phyloP scores from a whole-genome alignment of 2,888 invertebrate genomes.

The Apotomis betuletana region DNA sequence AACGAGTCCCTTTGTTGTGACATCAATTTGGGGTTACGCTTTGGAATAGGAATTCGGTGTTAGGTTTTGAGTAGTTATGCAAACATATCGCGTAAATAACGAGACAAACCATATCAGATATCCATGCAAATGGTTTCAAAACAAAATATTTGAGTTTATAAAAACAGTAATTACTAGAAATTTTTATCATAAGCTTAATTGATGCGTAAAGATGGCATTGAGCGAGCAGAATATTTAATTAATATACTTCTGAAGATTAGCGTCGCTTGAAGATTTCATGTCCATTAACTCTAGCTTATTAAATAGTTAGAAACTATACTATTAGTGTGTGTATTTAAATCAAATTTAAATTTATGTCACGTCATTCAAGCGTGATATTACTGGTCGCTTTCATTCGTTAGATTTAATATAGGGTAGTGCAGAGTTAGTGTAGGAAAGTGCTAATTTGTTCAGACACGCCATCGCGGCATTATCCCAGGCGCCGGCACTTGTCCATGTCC shows the following conservation, averaged over 20 bases:
- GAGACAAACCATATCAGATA: neutral
- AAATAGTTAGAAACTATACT: slow-evolving; percentile 1
- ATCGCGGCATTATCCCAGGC: slow-evolving; percentile 57
- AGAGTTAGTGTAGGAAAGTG: slow-evolving; percentile 52
- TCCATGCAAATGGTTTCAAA: neutral
- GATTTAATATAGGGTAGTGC: slow-evolving; percentile 26
- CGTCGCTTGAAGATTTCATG: neutral
- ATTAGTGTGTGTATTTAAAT: neutral
- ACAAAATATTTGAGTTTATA: neutral
- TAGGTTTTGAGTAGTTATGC: neutral
- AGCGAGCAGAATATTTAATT: neutral
- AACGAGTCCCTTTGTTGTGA: no score
- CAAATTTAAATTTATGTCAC: slow-evolving; percentile 2
- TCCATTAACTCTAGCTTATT: neutral
- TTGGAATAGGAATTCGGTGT: neutral
- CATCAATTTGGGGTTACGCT: no score
- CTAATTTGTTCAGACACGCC: slow-evolving; percentile 71
- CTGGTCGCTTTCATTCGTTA: slow-evolving; percentile 56
- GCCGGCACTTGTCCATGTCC: slow-evolving; percentile 54
- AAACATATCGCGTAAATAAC: neutral
- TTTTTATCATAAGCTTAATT: neutral
- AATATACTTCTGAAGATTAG: neutral
- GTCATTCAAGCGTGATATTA: slow-evolving; percentile 10
- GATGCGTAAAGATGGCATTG: neutral
- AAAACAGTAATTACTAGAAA: neutral